Evolutionary conservation across 1,140 invertebrate genomes (phyloP).

Genomic region (Drosophila hydei): DNA sequence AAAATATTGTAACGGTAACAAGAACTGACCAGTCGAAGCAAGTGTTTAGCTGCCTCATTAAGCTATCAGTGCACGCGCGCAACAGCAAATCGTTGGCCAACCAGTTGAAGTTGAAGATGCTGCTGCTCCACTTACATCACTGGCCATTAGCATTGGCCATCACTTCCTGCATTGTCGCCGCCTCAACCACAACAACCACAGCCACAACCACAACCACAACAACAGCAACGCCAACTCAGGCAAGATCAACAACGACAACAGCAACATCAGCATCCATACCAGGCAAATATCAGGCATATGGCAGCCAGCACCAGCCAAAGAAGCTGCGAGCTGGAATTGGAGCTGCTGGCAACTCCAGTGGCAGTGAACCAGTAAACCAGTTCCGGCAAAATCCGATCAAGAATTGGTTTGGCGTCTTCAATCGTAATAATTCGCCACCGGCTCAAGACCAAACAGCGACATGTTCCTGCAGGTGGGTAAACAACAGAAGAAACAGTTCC

Average conservation of each 20-base stretch:
- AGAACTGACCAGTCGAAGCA: neutral
- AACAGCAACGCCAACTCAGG: slow-evolving; percentile 2
- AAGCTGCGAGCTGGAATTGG: slow-evolving; percentile 51
- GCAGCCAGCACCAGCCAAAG: slow-evolving; percentile 67
- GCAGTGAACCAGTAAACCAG: slow-evolving; percentile 59
- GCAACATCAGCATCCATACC: slow-evolving; percentile 66
- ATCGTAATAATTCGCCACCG: slow-evolving; percentile 79
- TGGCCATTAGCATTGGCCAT: slow-evolving; percentile 73
- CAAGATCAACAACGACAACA: slow-evolving; percentile 23
- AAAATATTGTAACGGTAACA: slow-evolving; percentile 43
- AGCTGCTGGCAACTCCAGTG: slow-evolving; percentile 32
- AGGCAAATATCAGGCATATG: slow-evolving; percentile 80
- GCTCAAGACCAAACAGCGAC: slow-evolving; percentile 75
- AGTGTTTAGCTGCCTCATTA: slow-evolving; percentile 50
- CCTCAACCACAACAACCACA: slow-evolving; percentile 22
- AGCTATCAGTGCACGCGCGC: slow-evolving; percentile 65
- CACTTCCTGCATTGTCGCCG: slow-evolving; percentile 69
- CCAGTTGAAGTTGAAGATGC: slow-evolving; percentile 62
- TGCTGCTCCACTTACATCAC: slow-evolving; percentile 81
- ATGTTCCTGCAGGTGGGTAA: slow-evolving; percentile 81
- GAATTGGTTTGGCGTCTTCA: slow-evolving; percentile 82
- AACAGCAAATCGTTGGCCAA: slow-evolving; percentile 37
- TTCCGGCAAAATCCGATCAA: slow-evolving; percentile 83
- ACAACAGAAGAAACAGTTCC: slow-evolving; percentile 53
- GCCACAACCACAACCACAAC: slow-evolving; percentile 28